These are phyloP conservation scores for Spermophilus dauricus DNA, from an alignment of 2,113 vertebrate genomes.

Conservation along the genomic window DNA sequence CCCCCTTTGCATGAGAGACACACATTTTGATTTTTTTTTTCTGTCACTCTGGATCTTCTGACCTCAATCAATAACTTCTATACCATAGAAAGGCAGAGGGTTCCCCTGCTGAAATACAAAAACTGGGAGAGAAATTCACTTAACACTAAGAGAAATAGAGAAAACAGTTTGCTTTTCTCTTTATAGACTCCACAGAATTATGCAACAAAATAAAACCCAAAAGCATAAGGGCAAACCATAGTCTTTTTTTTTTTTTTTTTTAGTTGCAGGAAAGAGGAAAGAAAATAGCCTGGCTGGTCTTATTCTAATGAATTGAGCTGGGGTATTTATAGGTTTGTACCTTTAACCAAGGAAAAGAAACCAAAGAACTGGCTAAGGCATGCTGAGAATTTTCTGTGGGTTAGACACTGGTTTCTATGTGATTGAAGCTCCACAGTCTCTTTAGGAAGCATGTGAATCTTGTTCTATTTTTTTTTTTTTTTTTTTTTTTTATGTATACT, in stretches of 20 bases:
- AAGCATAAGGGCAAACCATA: neutral
- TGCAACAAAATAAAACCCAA: neutral
- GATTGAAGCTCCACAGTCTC: neutral
- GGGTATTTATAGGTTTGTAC: neutral
- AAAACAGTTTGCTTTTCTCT: neutral
- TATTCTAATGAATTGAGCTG: neutral
- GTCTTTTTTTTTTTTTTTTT: neutral
- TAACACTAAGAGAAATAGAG: neutral
- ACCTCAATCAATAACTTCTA: neutral
- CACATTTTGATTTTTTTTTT: neutral
- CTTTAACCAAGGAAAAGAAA: neutral
- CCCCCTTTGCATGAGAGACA: neutral
- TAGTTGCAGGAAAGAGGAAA: neutral
- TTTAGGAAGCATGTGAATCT: neutral
- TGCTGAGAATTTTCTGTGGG: neutral
- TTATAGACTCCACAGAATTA: neutral
- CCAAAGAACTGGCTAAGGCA: neutral
- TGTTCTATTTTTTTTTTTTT: no score
- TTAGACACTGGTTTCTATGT: neutral
- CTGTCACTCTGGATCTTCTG: neutral
- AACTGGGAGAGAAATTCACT: neutral
- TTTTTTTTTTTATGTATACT: no score
- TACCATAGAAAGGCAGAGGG: neutral
- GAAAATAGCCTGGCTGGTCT: neutral
- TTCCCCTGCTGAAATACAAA: constrained; percentile 9